Evolutionary conservation across 2,888 invertebrate species (phyloP), one percentile per base, ranked within the genome.

Genomic region (Nipponacmea schrenckii): DNA sequence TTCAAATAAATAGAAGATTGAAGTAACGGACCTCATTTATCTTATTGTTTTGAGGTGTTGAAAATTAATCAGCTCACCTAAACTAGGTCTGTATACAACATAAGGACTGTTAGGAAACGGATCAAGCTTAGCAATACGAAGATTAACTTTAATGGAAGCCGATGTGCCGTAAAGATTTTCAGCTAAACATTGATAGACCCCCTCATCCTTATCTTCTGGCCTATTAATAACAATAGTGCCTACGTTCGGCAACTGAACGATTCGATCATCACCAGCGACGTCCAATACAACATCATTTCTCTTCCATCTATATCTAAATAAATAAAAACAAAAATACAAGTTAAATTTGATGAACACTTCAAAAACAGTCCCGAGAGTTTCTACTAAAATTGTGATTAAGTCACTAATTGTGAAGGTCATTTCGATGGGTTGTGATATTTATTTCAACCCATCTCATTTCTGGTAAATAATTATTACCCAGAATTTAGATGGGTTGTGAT

Each of bases 241-340:
- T 82, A 96, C 93, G 12, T 85, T 84, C 0, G 96, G 95, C 86
- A 96, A 96, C 86, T 96, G 96, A 2, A 95, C 94, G 89, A 98
- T 96, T 81, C 98, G 93, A 86, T 95, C 94, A 89, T 97, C 97
- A 90, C 97, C 96, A 44, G 95, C 94, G 92, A 96, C 97, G 81
- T 96, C 93, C 90, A 97, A 98, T n/a, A 93, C 91, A 85, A 96
- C 95, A 70, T 97, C 97, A 91, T 98, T 97, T 89, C 97, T 98
- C 78, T 95, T 92, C 98, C 98, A 98, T 84, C 92, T 92, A 82
- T 91, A 91, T 56, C 90, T 91, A 82, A 2, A 66, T 66, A 62
- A 64, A 72, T 31, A 74, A 64, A 27, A 68, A 26, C 17, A 62
- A 24, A 26, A 7, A 63, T 3, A 31, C 4, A 31, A 31, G 31